Evolutionary conservation across 2,797 vertebrate genomes (phyloP).

Genomic region (Austrolebias charrua): DNA sequence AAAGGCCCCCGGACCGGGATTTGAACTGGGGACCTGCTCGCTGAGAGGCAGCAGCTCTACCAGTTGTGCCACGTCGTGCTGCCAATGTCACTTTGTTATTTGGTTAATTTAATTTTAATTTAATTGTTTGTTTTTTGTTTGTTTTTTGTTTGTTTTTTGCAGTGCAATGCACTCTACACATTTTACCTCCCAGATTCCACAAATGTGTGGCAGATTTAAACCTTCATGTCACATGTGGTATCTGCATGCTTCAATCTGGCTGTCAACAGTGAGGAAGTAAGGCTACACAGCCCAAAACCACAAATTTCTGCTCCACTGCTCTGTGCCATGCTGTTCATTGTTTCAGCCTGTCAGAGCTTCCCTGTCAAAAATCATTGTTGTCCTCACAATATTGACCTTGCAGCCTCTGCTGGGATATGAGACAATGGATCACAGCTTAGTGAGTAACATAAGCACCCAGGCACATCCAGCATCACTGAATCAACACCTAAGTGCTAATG

Average conservation of each 20-base stretch:
- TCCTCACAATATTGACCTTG: slow-evolving; percentile 52
- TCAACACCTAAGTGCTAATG: slow-evolving; percentile 5
- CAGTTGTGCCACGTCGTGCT: too few species aligned
- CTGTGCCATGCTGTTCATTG: slow-evolving; percentile 53
- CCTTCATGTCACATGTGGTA: slow-evolving; percentile 30
- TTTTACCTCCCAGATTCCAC: not conserved
- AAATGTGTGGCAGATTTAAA: slow-evolving; percentile 10
- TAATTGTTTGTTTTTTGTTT: too few species aligned
- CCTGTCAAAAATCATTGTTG: slow-evolving; percentile 63
- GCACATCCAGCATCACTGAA: slow-evolving; percentile 21
- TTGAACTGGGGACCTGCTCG: too few species aligned
- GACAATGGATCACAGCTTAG: slow-evolving; percentile 41
- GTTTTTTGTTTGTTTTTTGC: not conserved
- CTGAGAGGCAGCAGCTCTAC: too few species aligned
- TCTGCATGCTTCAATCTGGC: slow-evolving; percentile 28
- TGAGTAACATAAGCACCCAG: slow-evolving; percentile 31
- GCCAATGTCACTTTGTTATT: too few species aligned
- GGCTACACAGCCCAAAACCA: slow-evolving; percentile 40
- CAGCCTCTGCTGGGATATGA: slow-evolving; percentile 45
- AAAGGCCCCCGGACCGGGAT: too few species aligned
- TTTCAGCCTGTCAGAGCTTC: slow-evolving; percentile 59
- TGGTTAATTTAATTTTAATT: too few species aligned
- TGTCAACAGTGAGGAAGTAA: slow-evolving; percentile 41
- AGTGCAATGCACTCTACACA: not conserved
- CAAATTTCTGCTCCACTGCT: slow-evolving; percentile 50